These are phyloP conservation scores for Scalopus aquaticus DNA, from an alignment of 2,113 vertebrate species.

Conservation along the genomic window DNA sequence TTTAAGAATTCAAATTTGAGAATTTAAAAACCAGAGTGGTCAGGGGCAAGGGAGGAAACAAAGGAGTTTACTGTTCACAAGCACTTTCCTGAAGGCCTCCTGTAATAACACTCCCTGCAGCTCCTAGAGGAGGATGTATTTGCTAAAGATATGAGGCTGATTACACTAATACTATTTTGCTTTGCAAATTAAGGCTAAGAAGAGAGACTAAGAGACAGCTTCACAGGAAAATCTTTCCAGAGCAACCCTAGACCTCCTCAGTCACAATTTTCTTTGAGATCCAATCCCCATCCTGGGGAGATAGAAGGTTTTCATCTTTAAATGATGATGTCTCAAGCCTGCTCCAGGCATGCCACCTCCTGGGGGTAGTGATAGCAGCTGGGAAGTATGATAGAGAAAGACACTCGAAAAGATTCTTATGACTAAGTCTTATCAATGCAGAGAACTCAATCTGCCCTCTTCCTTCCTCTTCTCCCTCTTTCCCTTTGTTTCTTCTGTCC, in stretches of 20 bases:
- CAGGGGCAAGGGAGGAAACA: conserved; percentile 12
- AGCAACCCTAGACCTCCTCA: background rate
- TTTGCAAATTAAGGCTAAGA: conserved; percentile 50
- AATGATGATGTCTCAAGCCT: background rate
- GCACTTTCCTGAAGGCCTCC: background rate
- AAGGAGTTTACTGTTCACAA: background rate
- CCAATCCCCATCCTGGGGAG: background rate
- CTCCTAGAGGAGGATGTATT: background rate
- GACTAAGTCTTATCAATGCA: background rate
- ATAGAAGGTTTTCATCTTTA: background rate
- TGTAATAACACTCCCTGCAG: background rate
- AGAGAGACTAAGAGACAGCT: background rate
- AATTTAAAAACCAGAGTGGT: conserved; percentile 36
- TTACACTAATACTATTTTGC: background rate
- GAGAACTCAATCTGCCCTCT: background rate
- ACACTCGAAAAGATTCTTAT: background rate
- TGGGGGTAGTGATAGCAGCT: background rate
- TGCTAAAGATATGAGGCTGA: background rate
- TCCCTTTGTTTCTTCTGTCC: background rate
- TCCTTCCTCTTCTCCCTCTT: background rate
- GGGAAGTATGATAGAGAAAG: background rate
- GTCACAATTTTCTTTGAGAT: background rate
- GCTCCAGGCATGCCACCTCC: background rate
- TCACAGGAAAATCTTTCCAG: background rate
- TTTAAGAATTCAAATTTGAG: conserved; percentile 58